phyloP scores from a whole-genome alignment of 2,113 vertebrate genomes.

The Saccopteryx leptura region DNA sequence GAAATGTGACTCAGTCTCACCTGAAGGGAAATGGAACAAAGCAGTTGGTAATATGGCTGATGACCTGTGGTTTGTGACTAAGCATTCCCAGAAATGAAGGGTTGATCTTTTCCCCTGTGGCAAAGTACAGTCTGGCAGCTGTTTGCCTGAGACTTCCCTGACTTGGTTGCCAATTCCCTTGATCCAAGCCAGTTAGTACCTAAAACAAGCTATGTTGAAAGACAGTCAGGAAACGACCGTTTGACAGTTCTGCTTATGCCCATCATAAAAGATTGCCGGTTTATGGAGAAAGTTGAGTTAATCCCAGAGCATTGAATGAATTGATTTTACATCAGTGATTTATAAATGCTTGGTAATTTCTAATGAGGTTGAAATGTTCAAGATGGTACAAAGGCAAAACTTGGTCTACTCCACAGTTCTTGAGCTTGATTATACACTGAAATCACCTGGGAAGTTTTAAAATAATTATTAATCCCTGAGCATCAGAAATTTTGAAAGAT shows the following conservation, averaged over 20 bases:
- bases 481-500: not conserved
- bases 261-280: conserved; percentile 45
- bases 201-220: not conserved
- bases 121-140: conserved; percentile 34
- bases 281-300: conserved; percentile 20
- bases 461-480: not conserved
- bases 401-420: not conserved
- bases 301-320: not conserved
- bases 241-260: conserved; percentile 6
- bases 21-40: conserved; percentile 72
- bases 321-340: not conserved
- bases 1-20: conserved; percentile 74
- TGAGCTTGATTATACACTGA: not conserved
- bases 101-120: conserved; percentile 59
- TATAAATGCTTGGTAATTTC: not conserved
- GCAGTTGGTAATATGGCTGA: conserved; percentile 27
- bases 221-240: conserved; percentile 47
- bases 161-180: conserved; percentile 67
- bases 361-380: not conserved
- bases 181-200: conserved; percentile 23
- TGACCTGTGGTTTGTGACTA: conserved; percentile 64
- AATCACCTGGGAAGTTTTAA: not conserved
- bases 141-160: conserved; percentile 59
- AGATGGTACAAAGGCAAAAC: not conserved
- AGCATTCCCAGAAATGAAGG: conserved; percentile 22